Evolutionary conservation across 2,113 vertebrate genomes (phyloP), one percentile per base, ranked within the genome.

Genomic region (Gallinago paraguaiae): DNA sequence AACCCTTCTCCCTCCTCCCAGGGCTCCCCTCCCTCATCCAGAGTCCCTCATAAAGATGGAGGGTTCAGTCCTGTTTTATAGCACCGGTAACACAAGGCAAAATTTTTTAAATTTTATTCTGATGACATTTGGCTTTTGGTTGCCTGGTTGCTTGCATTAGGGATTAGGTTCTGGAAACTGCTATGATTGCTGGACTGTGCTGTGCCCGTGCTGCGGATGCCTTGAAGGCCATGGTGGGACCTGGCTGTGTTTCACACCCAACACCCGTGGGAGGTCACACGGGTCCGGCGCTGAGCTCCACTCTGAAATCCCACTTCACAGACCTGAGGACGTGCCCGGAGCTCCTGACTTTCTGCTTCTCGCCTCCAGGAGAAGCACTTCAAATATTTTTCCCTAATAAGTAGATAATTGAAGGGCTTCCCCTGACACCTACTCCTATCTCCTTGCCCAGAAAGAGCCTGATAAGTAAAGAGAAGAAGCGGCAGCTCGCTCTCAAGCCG

Each of bases 151-250:
- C 28, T 37, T 37, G 17, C 4, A 2, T 17, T 22, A 48, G 6
- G 24, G 50, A 51, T 13, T 2, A 35, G 11, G 15, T 67, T 37
- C 35, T 43, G 71, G 17, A 16, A 85, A 43, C 5, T 7, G 23
- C 25, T 0, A 0, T 33, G 23, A 16, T 39, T 22, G 30, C 14
- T n/a, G 8, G 13, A 4, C 3, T 39, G 13, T 5, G 13, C 17
- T 1, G 2, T 4, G 3, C 15, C 6, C 2, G 0, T 39, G 17
- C 30, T 0, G 0, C 0, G 13, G 27, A 13, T 2, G 22, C 35
- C 25, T 28, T 8, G 48, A 37, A 48, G 59, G 24, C 31, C 53
- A 24, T 13, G 23, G 9, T 23, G 30, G 10, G 33, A 22, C 16
- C 56, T 10, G 43, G 12, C 19, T 54, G 33, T 4, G 2, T 16